Base-by-base conservation (phyloP, 2,888 invertebrate species). In the Charanyca ferruginea region DNA sequence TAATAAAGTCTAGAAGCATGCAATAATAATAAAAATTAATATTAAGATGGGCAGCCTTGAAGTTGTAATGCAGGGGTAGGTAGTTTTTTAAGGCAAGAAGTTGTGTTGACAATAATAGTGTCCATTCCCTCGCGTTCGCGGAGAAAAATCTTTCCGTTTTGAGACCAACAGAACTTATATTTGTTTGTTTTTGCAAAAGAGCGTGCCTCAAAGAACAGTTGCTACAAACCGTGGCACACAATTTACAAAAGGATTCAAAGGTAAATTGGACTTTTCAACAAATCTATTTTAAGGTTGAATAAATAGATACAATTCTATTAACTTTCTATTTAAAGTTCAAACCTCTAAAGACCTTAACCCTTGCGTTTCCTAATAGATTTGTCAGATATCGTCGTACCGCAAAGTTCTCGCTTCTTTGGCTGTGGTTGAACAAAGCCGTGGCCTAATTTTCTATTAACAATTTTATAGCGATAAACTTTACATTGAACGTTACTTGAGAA, bases 361-460 rank as follows among this genome's bases (percentile, higher is more conserved):
- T 80, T 77, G 79, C 66, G 72, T 73, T 82, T 81, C 77, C 73
- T 86, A 87, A 88, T 85, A 87, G 85, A 80, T 83, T 84, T 87
- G 80, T 87, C 85, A 73, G 80, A 83, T 83, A 79, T 68, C 77
- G 73, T 77, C 66, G 61, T 58, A 71, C 86, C 86, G 68, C 83
- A 81, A 82, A 85, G 80, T 83, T 80, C 74, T 35, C 64, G 52
- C 57, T 63, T 80, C 79, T 77, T 79, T 60, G 53, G 62, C 66
- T 77, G 80, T 68, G 80, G 79, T 64, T 44, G 73, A 63, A 72
- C 57, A 73, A 77, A 77, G 48, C 69, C 66, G 64, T 77, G 76
- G 51, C 67, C 74, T 60, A 45, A 71, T 63, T 77, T 60, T 28
- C 25, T 42, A 32, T 51, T 53, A 55, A 41, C 28, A 55, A 58